phyloP scores from a whole-genome alignment of 2,797 vertebrate species.

The Hyperoplus lanceolatus region DNA sequence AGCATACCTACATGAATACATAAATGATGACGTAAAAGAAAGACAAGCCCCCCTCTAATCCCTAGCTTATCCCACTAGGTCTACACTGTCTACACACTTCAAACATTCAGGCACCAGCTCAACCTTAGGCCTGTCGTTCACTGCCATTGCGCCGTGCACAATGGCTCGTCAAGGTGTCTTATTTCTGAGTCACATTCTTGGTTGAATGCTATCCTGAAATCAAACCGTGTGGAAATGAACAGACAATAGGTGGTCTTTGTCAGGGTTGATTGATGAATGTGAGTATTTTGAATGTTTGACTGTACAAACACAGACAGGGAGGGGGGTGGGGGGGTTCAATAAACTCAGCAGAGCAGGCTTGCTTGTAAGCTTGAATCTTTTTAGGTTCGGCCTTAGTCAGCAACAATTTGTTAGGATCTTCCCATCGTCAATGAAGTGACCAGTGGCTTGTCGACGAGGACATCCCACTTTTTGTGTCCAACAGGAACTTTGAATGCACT shows the following conservation, averaged over 20 bases:
- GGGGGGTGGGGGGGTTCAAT: no score
- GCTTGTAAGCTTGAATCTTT: constrained; percentile 12
- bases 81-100: constrained; percentile 50
- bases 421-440: constrained; percentile 43
- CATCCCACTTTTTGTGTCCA: constrained; percentile 50
- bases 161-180: constrained; percentile 49
- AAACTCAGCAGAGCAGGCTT: background rate
- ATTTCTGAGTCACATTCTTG: constrained; percentile 67
- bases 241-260: constrained; percentile 56
- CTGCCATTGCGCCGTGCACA: constrained; percentile 42
- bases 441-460: constrained; percentile 17
- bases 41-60: constrained; percentile 53
- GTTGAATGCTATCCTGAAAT: constrained; percentile 55
- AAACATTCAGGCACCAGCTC: constrained; percentile 45
- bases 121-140: constrained; percentile 46
- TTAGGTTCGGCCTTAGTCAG: constrained; percentile 27
- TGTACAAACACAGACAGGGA: constrained; percentile 10
- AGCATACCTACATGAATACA: constrained; percentile 9
- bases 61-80: constrained; percentile 57
- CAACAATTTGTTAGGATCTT: constrained; percentile 28
- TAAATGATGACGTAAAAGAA: constrained; percentile 33
- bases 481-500: constrained; percentile 68
- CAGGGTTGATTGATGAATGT: constrained; percentile 24
- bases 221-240: constrained; percentile 52
- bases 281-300: constrained; percentile 10